Conservation (phyloP, 2,113 vertebrate genomes). For the Coturnix japonica region DNA sequence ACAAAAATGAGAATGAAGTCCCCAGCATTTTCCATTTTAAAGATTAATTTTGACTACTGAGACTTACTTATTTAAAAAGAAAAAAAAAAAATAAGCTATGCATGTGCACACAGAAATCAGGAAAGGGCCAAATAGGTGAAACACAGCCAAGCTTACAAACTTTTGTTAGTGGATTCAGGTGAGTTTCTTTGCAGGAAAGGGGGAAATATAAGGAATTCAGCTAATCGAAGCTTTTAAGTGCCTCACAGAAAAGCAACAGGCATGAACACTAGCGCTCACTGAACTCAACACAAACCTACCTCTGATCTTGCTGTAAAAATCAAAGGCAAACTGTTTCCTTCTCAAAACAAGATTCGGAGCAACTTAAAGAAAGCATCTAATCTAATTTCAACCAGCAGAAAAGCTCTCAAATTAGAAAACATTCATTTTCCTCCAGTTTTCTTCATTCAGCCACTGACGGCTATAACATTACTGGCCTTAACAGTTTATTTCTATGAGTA, state of each 20-base stretch:
- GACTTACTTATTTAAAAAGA: slow-evolving; percentile 24
- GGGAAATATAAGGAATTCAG: neutral
- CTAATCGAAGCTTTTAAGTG: neutral
- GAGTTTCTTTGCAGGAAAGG: slow-evolving; percentile 37
- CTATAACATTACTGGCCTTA: neutral
- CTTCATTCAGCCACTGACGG: neutral
- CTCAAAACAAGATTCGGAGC: slow-evolving; percentile 22
- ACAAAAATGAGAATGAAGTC: slow-evolving; percentile 86
- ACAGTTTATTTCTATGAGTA: neutral
- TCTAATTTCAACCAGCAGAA: slow-evolving; percentile 35
- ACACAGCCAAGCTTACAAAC: slow-evolving; percentile 57
- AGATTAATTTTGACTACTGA: slow-evolving; percentile 44
- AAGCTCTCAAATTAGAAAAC: neutral
- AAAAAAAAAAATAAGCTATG: slow-evolving; percentile 52
- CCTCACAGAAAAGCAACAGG: neutral
- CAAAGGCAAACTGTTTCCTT: neutral
- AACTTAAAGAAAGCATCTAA: slow-evolving; percentile 24
- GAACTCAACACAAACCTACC: neutral
- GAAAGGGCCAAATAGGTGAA: slow-evolving; percentile 63
- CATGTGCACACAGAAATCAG: slow-evolving; percentile 61
- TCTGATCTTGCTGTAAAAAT: slow-evolving; percentile 24
- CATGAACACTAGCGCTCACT: neutral
- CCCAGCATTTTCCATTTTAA: slow-evolving; percentile 75
- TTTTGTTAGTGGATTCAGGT: slow-evolving; percentile 69
- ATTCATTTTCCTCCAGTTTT: neutral